Evolutionary conservation across 2,113 vertebrate species (phyloP), one percentile per base, ranked within the genome.

Genomic region (Oostethus manadensis): DNA sequence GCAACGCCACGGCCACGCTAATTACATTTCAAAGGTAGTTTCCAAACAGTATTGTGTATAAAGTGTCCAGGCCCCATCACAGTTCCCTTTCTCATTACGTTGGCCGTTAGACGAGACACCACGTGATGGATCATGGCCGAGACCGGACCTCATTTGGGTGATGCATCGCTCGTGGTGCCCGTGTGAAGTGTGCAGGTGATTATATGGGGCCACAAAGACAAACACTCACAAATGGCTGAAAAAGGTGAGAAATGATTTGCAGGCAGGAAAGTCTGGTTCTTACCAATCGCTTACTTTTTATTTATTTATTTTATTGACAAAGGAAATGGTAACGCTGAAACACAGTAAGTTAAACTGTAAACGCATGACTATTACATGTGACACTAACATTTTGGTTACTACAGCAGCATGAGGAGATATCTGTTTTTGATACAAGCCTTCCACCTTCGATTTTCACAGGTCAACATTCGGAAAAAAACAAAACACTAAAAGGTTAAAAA

Each of bases 71-170:
- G 68, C 60, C 68, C 70, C 81, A 88, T 84, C 76, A 13, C 83
- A 83, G 74, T 74, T 79, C 80, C 38, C 58, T 73, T 86, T 86
- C 86, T 85, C 80, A 88, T 88, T 88, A 88, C 77, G 78, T 73
- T 38, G 29, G 59, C 80, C 77, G 84, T 80, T 85, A 77, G 80
- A 83, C 70, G 26, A 84, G 86, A 88, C 86, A 81, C 70, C 49
- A 53, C 74, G 82, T 87, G 82, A 87, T 88, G 84, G 82, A 87
- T 87, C 81, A 57, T 56, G 76, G 81, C 74, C 73, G 70, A 56
- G 62, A 74, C 84, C 66, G 76, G 87, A 85, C 79, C 83, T 85
- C 81, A 86, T 85, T 86, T 87, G 76, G 76, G 78, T 87, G 84
- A 88, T 87, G 74, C 84, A 88, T 87, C 75, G 60, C 84, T 64